A percentile compares a stretch with the other conserved stretches of the same genome.
phyloP scores from a whole-genome alignment of 2,888 invertebrate species.

The Leptopterna dolabrata region DNA sequence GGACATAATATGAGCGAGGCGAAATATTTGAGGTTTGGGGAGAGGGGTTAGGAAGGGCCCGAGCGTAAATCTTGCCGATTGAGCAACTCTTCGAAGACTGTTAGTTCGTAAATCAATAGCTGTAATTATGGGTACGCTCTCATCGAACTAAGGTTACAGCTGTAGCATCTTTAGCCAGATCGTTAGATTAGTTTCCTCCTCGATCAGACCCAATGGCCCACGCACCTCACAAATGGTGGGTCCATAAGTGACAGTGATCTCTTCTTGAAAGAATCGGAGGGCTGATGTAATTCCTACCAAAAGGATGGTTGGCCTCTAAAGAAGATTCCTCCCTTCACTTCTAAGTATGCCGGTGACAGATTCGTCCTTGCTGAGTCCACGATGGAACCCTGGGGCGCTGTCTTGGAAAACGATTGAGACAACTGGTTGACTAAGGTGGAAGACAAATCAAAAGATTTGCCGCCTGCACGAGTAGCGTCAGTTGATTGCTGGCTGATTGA shows the following conservation, averaged over 20 bases:
- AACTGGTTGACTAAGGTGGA: not conserved
- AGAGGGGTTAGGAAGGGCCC: too few relatives aligned
- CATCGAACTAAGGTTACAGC: not conserved
- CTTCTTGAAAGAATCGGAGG: not conserved
- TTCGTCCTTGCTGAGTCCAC: constrained; percentile 35
- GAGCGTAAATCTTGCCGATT: not conserved
- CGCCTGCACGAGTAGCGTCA: not conserved
- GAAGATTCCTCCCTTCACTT: constrained; percentile 45
- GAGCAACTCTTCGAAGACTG: not conserved
- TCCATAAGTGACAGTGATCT: not conserved
- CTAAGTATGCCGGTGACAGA: constrained; percentile 40
- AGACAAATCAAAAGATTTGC: not conserved
- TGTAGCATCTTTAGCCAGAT: not conserved
- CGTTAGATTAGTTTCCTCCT: not conserved
- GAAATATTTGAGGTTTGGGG: too few relatives aligned
- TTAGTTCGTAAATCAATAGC: not conserved
- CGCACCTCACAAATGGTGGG: not conserved
- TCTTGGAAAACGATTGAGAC: not conserved
- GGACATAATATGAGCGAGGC: too few relatives aligned
- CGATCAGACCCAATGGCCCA: not conserved
- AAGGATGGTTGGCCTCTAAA: constrained; percentile 33
- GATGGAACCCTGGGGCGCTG: not conserved
- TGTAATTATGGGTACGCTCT: not conserved
- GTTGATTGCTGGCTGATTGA: not conserved
- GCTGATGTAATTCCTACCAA: constrained; percentile 41